Percentiles rank a stretch among this genome's conserved stretches.
These are phyloP conservation scores for Malachius bipustulatus DNA, from an alignment of 2,888 invertebrate species.

Conservation along the genomic window DNA sequence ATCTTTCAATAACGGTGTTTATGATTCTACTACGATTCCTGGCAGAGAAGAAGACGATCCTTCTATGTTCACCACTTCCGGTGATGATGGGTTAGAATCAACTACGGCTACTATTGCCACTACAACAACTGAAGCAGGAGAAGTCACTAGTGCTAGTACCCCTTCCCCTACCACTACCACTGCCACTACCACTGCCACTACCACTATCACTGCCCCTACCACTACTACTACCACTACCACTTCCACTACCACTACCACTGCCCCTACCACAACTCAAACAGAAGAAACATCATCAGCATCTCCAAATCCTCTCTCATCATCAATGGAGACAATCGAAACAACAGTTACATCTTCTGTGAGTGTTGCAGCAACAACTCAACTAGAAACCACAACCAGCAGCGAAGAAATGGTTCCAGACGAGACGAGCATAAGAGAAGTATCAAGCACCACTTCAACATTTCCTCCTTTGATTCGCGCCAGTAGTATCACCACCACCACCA, in stretches of 20 bases:
- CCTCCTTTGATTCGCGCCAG: too few relatives aligned
- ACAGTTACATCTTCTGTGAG: conserved; percentile 6
- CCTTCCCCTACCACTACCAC: conserved; percentile 23
- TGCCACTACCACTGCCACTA: conserved; percentile 15
- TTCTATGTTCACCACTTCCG: too few relatives aligned
- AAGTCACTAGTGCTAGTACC: conserved; percentile 12
- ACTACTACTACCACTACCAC: conserved; percentile 9
- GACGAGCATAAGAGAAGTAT: too few relatives aligned
- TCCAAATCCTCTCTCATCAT: too few relatives aligned
- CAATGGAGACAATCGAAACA: conserved; percentile 7
- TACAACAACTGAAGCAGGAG: conserved; percentile 18
- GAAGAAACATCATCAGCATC: conserved; percentile 14
- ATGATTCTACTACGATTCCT: conserved; percentile 29
- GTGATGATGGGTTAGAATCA: too few relatives aligned
- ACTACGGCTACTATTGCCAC: conserved; percentile 12
- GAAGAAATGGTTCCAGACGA: too few relatives aligned
- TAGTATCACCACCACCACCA: too few relatives aligned
- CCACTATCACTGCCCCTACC: conserved; percentile 6
- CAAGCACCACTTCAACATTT: too few relatives aligned
- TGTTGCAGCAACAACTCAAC: conserved; percentile 14
- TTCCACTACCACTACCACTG: conserved; percentile 9
- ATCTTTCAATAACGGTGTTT: conserved; percentile 32
- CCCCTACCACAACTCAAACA: conserved; percentile 10
- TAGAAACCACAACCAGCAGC: conserved; percentile 17
- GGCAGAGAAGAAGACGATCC: too few relatives aligned